Conservation (phyloP, 2,888 invertebrate species). For the Ochropleura leucogaster region DNA sequence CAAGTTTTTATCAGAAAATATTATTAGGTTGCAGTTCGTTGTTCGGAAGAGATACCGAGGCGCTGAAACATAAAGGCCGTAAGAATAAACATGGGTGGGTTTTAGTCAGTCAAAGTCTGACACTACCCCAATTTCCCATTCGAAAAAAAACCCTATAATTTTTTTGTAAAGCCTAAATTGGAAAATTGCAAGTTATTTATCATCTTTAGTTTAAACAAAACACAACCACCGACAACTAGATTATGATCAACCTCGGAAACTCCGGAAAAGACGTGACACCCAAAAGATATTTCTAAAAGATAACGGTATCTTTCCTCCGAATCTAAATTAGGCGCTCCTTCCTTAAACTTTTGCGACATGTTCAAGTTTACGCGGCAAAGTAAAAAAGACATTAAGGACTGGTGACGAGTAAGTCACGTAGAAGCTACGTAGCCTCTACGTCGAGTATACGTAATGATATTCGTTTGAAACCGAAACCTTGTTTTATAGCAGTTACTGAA, state of each 20-base stretch:
- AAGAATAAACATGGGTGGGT: too few species aligned
- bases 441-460: constrained; percentile 20
- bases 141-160: background rate
- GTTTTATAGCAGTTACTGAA: constrained; percentile 44
- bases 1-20: background rate
- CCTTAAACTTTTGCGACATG: constrained; percentile 40
- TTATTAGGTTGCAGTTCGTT: background rate
- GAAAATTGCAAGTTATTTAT: background rate
- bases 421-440: constrained; percentile 18
- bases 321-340: constrained; percentile 45
- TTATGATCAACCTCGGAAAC: background rate
- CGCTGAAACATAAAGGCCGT: too few species aligned
- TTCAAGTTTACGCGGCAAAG: constrained; percentile 35
- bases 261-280: constrained; percentile 15
- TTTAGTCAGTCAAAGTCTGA: too few species aligned
- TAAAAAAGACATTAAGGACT: constrained; percentile 46
- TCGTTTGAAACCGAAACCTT: constrained; percentile 45
- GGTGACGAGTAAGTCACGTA: constrained; percentile 45
- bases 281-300: constrained; percentile 20
- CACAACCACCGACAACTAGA: background rate
- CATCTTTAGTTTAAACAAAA: background rate
- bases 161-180: background rate
- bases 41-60: too few species aligned
- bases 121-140: too few species aligned
- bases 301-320: constrained; percentile 31